Evolutionary conservation across 2,113 vertebrate genomes (phyloP).

Genomic region (Upupa epops): DNA sequence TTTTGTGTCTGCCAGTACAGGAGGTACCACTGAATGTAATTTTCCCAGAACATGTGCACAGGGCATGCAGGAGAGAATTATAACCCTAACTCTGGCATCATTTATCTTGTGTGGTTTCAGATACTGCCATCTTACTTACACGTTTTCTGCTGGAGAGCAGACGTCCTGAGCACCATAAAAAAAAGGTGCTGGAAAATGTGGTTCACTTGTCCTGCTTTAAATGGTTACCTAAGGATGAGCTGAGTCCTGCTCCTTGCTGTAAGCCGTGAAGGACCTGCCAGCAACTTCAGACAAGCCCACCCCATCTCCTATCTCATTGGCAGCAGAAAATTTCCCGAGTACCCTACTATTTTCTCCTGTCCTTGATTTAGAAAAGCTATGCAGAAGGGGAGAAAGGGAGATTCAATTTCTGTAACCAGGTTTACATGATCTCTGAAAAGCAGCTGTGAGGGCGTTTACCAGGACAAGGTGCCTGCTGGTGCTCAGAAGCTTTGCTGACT

Average conservation of each 20-base stretch:
- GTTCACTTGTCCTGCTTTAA: neutral
- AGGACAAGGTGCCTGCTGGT: neutral
- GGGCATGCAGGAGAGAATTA: neutral
- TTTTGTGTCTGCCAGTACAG: neutral
- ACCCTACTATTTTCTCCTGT: neutral
- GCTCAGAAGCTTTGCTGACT: neutral
- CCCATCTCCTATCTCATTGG: fast-evolving
- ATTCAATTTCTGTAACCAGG: neutral
- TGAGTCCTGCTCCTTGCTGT: neutral
- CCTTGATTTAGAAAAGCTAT: neutral
- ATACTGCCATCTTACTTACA: neutral
- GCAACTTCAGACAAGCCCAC: neutral
- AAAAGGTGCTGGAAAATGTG: neutral
- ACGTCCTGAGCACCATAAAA: neutral
- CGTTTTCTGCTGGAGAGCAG: neutral
- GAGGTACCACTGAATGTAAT: neutral
- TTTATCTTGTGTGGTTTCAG: neutral
- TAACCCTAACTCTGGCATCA: neutral
- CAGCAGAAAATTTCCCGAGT: neutral
- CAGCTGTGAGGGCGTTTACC: neutral
- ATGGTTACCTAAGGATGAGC: neutral
- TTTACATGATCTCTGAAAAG: neutral
- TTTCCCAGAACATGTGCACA: neutral
- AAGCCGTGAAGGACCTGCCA: neutral
- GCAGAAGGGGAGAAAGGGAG: neutral